phyloP scores from a whole-genome alignment of 30 jellyfish, hydroid and myxozoan species.

The Hydractinia echinata region DNA sequence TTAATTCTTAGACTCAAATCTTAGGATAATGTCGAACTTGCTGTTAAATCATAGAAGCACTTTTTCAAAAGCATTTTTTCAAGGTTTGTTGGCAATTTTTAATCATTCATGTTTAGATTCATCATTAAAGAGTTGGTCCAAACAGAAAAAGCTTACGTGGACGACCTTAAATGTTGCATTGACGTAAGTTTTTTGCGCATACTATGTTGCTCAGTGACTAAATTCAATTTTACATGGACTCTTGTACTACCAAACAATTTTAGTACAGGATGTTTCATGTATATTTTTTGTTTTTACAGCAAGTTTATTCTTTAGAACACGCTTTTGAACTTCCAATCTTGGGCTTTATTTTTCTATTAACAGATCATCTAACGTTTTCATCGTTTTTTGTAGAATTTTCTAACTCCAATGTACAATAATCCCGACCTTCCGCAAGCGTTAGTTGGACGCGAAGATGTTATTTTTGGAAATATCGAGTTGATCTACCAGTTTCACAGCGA shows the following conservation, averaged over 20 bases:
- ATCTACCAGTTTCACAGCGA: slow-evolving; percentile 90
- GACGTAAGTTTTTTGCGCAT: slow-evolving; percentile 47
- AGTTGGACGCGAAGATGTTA: slow-evolving; percentile 60
- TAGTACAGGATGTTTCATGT: background rate
- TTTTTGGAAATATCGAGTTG: slow-evolving; percentile 88
- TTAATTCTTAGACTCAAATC: too few relatives aligned
- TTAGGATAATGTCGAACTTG: too few relatives aligned
- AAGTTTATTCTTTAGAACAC: background rate
- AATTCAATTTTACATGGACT: background rate
- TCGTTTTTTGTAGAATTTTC: slow-evolving; percentile 59
- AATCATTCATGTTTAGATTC: slow-evolving; percentile 43
- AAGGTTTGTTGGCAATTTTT: background rate
- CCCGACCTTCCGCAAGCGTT: slow-evolving; percentile 82
- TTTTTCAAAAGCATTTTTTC: background rate
- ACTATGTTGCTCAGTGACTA: background rate
- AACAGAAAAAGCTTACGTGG: slow-evolving; percentile 94
- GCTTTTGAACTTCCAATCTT: background rate
- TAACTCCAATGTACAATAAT: slow-evolving; percentile 86
- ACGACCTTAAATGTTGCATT: slow-evolving; percentile 84
- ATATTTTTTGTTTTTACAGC: background rate
- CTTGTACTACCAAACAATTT: background rate
- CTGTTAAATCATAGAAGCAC: too few relatives aligned
- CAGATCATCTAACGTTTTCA: background rate
- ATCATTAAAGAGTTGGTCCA: slow-evolving; percentile 90
- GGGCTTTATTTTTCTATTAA: background rate